Evolutionary conservation across 92 coral and sea anemone genomes (phyloP).

Genomic region (Phenganax stokvisi): DNA sequence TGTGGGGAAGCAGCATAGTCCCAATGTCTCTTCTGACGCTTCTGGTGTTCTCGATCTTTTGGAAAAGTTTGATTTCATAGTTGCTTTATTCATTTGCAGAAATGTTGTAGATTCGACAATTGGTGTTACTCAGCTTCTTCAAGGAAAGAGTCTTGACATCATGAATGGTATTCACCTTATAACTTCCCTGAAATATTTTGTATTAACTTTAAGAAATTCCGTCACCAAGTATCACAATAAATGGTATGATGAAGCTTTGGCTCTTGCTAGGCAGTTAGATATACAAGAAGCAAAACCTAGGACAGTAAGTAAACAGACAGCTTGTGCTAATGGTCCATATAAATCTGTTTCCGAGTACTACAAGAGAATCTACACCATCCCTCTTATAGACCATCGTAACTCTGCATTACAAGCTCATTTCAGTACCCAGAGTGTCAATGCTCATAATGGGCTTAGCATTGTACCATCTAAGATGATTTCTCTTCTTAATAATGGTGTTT

Average conservation of each 20-base stretch:
- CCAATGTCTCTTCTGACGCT: too few species aligned
- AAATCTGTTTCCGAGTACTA: background rate
- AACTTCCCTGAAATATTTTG: too few species aligned
- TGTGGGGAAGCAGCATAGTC: background rate
- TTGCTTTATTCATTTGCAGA: too few species aligned
- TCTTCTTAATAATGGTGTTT: background rate
- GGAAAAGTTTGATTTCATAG: too few species aligned
- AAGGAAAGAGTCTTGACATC: too few species aligned
- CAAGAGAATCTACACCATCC: background rate
- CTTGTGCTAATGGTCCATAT: background rate
- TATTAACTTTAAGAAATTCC: too few species aligned
- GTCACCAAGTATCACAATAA: background rate
- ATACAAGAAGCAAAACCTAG: background rate
- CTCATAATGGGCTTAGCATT: background rate
- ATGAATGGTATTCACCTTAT: too few species aligned
- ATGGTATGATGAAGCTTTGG: background rate
- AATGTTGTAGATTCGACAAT: too few species aligned
- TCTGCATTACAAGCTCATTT: background rate
- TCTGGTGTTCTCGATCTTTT: too few species aligned
- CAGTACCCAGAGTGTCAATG: background rate
- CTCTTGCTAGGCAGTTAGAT: background rate
- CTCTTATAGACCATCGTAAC: background rate
- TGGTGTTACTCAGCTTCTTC: too few species aligned
- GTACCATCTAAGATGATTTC: background rate
- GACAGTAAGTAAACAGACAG: background rate